phyloP scores from a whole-genome alignment of 2,113 vertebrate genomes.

The Aegithalos caudatus region DNA sequence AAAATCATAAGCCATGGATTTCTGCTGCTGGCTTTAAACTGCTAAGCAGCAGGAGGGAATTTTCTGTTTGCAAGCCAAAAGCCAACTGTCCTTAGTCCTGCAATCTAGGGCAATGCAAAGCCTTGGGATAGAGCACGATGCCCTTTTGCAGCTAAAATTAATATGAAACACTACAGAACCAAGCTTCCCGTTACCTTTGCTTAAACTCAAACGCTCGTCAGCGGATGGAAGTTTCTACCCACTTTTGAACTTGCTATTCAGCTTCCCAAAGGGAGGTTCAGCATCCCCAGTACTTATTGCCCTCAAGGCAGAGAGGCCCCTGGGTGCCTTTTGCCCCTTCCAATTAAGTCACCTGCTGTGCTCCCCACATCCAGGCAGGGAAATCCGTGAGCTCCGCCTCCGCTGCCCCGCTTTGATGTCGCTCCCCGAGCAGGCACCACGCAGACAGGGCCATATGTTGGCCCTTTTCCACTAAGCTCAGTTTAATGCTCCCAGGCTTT shows the following conservation, averaged over 20 bases:
- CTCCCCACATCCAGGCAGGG: neutral
- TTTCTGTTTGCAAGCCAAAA: neutral
- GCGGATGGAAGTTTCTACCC: neutral
- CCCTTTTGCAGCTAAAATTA: neutral
- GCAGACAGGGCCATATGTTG: constrained; percentile 21
- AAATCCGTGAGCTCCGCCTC: neutral
- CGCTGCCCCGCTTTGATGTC: rapidly evolving
- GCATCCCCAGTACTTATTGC: neutral
- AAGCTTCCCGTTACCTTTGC: neutral
- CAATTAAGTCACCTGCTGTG: neutral
- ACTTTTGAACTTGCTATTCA: neutral
- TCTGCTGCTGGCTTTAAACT: neutral
- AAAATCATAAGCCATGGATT: neutral
- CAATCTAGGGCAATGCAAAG: neutral
- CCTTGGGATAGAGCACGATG: neutral
- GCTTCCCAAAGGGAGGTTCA: neutral
- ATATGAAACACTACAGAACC: neutral
- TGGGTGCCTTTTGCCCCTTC: neutral
- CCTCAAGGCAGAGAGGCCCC: neutral
- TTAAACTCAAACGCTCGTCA: neutral
- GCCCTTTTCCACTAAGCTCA: neutral
- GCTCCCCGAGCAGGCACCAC: neutral
- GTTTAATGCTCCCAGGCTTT: neutral
- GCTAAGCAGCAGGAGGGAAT: neutral
- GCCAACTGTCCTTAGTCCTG: neutral